Evolutionary conservation across 2,797 vertebrate genomes (phyloP).

Genomic region (Zalophus californianus): DNA sequence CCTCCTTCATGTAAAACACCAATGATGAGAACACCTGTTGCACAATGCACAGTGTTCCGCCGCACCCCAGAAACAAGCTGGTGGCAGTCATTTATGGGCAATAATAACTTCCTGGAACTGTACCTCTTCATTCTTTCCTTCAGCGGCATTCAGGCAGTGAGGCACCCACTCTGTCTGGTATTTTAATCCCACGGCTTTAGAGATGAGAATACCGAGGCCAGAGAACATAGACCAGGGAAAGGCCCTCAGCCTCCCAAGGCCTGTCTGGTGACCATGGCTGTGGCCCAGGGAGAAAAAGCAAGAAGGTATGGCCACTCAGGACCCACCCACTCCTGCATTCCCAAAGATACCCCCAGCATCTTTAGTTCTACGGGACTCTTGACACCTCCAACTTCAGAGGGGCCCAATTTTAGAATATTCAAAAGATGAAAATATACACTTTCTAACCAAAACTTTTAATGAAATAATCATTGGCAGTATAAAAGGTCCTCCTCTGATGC

Average conservation of each 20-base stretch:
- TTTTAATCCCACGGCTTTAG: conserved; percentile 54
- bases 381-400: not conserved
- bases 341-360: not conserved
- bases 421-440: not conserved
- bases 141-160: not conserved
- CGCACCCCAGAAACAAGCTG: not conserved
- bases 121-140: not conserved
- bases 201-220: not conserved
- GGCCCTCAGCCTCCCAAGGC: no score
- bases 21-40: no score
- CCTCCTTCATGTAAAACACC: not conserved
- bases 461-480: not conserved
- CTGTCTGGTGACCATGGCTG: not conserved
- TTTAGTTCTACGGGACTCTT: not conserved
- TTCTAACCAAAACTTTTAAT: not conserved
- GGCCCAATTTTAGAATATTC: not conserved
- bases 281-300: not conserved
- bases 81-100: not conserved
- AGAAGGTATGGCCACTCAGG: no score
- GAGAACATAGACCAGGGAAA: not conserved
- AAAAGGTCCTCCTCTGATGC: not conserved
- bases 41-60: not conserved
- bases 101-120: conserved; percentile 34
- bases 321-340: no score
- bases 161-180: not conserved